Evolutionary conservation across 2,797 vertebrate genomes (phyloP).

Genomic region (Taenioides sp.): DNA sequence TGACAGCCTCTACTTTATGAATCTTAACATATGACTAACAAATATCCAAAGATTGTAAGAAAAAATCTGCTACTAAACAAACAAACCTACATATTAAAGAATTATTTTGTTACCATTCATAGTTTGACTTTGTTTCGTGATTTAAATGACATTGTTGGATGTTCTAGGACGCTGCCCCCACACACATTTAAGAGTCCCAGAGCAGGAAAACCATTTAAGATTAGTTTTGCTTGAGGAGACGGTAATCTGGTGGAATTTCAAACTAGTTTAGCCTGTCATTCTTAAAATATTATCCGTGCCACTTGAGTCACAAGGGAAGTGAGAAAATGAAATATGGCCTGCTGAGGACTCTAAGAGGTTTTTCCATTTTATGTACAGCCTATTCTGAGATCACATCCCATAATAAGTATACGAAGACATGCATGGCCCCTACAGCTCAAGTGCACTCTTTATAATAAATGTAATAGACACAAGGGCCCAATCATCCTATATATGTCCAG

Average conservation of each 20-base stretch:
- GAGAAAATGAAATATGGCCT: conserved; percentile 27
- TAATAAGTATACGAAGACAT: neutral
- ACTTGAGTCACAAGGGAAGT: conserved; percentile 16
- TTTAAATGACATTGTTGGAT: conserved; percentile 25
- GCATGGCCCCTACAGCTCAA: conserved; percentile 34
- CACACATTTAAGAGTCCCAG: conserved; percentile 13
- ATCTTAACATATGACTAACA: too few species aligned
- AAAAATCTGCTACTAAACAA: neutral
- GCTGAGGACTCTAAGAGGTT: conserved; percentile 10
- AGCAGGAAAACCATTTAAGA: conserved; percentile 46
- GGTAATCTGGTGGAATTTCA: conserved; percentile 13
- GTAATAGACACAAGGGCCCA: conserved; percentile 23
- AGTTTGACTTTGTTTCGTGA: neutral
- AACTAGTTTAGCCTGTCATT: conserved; percentile 25
- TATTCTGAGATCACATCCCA: neutral
- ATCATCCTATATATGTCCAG: conserved; percentile 10
- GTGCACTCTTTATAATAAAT: conserved; percentile 24
- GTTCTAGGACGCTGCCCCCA: neutral
- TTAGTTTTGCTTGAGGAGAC: conserved; percentile 50
- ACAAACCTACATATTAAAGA: neutral
- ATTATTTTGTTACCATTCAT: neutral
- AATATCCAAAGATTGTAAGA: too few species aligned
- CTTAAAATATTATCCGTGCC: conserved; percentile 9
- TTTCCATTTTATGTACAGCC: neutral
- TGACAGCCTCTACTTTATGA: too few species aligned